Percentiles rank a stretch among this genome's conserved stretches.
Evolutionary conservation across 1,140 invertebrate species (phyloP).

Genomic region (Megalonaias nervosa): DNA sequence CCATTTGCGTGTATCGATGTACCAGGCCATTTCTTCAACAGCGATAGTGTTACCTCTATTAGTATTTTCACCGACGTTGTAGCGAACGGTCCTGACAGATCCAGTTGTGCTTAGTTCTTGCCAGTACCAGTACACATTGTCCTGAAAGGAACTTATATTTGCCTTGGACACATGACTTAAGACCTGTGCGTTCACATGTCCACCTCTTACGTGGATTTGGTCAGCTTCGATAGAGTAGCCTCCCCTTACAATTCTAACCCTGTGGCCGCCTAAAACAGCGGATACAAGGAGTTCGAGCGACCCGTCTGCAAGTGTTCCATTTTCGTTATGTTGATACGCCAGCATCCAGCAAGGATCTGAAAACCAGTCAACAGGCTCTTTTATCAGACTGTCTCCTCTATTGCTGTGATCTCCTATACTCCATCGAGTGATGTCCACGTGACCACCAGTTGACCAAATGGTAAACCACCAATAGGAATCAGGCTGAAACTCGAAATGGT

Average conservation of each 20-base stretch:
- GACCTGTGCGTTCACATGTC: slow-evolving; percentile 30
- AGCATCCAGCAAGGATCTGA: slow-evolving; percentile 33
- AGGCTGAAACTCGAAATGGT: slow-evolving; percentile 25
- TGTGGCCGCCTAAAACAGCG: slow-evolving; percentile 23
- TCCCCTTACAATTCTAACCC: slow-evolving; percentile 31
- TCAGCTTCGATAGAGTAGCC: slow-evolving; percentile 31
- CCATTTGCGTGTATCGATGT: slow-evolving; percentile 34
- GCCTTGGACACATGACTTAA: slow-evolving; percentile 31
- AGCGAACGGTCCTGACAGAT: slow-evolving; percentile 20
- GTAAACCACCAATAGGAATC: slow-evolving; percentile 36
- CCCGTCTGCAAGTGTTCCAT: slow-evolving; percentile 27
- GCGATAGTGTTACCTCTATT: slow-evolving; percentile 29
- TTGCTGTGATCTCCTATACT: slow-evolving; percentile 31
- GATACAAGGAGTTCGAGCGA: slow-evolving; percentile 27
- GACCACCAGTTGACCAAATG: slow-evolving; percentile 33
- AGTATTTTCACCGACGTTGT: slow-evolving; percentile 34
- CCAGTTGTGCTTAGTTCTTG: slow-evolving; percentile 28
- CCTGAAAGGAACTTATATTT: slow-evolving; percentile 23
- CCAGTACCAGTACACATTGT: slow-evolving; percentile 37
- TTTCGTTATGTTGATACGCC: slow-evolving; percentile 31
- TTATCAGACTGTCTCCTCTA: slow-evolving; percentile 31
- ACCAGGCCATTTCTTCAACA: slow-evolving; percentile 34
- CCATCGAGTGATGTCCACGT: slow-evolving; percentile 31
- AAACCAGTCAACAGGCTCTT: slow-evolving; percentile 35
- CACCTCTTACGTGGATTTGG: slow-evolving; percentile 32